Evolutionary conservation across 2,888 invertebrate species (phyloP).

Genomic region (Didymodactylos carnosus): DNA sequence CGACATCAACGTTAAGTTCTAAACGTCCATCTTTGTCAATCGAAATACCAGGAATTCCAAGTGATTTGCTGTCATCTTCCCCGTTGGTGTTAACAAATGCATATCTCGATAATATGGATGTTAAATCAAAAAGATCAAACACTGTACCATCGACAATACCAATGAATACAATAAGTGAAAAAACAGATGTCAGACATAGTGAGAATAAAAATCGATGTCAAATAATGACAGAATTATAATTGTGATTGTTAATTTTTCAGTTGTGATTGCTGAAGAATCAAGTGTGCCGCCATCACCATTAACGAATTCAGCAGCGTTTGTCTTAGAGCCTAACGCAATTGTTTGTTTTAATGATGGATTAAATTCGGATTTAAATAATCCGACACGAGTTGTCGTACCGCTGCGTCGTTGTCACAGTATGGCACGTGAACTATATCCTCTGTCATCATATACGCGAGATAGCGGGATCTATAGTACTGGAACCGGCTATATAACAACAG

Average conservation of each 20-base stretch:
- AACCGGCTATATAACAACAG: too few relatives aligned
- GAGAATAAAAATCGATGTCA: not conserved
- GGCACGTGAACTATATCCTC: not conserved
- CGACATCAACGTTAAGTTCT: too few relatives aligned
- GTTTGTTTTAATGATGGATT: too few relatives aligned
- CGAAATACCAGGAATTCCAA: too few relatives aligned
- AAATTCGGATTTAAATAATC: too few relatives aligned
- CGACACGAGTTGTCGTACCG: not conserved
- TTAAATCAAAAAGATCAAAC: not conserved
- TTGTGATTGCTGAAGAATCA: not conserved
- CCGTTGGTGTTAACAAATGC: too few relatives aligned
- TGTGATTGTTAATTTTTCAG: not conserved
- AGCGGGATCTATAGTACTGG: not conserved
- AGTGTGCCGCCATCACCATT: not conserved
- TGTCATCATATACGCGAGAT: not conserved
- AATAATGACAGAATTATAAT: too few relatives aligned
- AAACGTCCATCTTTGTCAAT: too few relatives aligned
- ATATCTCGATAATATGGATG: too few relatives aligned
- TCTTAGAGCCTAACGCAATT: too few relatives aligned
- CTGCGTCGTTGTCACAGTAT: not conserved
- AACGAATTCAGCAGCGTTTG: not conserved
- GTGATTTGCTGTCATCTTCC: too few relatives aligned
- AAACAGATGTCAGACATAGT: not conserved
- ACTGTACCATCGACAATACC: not conserved
- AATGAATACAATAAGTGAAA: not conserved